Percentiles rank a stretch among this genome's conserved stretches.
phyloP scores from a whole-genome alignment of 2,797 vertebrate species.

The Ataeniobius toweri region DNA sequence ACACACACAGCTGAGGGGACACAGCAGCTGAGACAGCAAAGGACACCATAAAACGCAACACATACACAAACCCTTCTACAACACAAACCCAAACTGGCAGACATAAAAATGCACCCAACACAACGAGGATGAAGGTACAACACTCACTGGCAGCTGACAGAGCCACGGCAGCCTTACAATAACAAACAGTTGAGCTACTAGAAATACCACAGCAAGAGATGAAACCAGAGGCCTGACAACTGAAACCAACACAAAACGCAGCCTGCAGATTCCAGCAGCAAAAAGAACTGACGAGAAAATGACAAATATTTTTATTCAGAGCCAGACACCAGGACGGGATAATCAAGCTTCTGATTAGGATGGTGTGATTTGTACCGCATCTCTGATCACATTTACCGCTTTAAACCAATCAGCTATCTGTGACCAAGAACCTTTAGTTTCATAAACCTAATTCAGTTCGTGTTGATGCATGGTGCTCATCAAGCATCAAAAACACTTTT shows the following conservation, averaged over 20 bases:
- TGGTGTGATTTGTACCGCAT: neutral
- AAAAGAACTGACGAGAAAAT: slow-evolving; percentile 41
- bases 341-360: slow-evolving; percentile 35
- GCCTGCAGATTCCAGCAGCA: slow-evolving; percentile 55
- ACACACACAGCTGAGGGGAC: slow-evolving; percentile 67
- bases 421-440: no score
- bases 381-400: neutral
- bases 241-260: slow-evolving; percentile 63
- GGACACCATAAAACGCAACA: slow-evolving; percentile 50
- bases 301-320: slow-evolving; percentile 61
- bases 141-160: slow-evolving; percentile 72
- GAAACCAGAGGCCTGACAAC: slow-evolving; percentile 57
- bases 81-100: slow-evolving; percentile 45
- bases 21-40: slow-evolving; percentile 73
- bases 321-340: neutral
- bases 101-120: slow-evolving; percentile 42
- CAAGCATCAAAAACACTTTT: no score
- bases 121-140: slow-evolving; percentile 27
- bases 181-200: slow-evolving; percentile 77
- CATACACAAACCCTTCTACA: slow-evolving; percentile 37
- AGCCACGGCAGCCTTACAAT: slow-evolving; percentile 64
- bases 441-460: no score
- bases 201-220: slow-evolving; percentile 69
- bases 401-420: no score
- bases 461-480: no score